A percentile compares a stretch with the other conserved stretches of the same genome.
phyloP scores from a whole-genome alignment of 2,888 invertebrate genomes.

The Dusona sp. region DNA sequence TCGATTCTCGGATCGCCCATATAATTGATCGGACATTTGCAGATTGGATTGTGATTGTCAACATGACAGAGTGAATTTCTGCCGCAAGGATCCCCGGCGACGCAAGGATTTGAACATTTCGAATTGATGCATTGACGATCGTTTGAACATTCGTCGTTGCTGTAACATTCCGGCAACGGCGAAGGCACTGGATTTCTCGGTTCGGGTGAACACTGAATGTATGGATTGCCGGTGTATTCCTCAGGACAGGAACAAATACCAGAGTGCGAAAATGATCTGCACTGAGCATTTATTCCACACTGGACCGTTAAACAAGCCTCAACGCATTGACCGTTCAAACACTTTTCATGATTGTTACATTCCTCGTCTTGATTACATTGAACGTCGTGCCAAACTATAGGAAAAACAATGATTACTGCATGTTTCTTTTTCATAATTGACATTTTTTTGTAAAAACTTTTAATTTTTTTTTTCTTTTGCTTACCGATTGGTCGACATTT shows the following conservation, averaged over 20 bases:
- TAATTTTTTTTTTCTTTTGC: conserved; percentile 27
- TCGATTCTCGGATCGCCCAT: conserved; percentile 90
- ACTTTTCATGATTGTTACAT: conserved; percentile 91
- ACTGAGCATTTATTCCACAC: conserved; percentile 94
- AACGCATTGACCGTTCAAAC: conserved; percentile 91
- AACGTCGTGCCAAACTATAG: conserved; percentile 63
- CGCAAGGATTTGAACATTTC: conserved; percentile 92
- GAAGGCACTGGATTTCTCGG: conserved; percentile 78
- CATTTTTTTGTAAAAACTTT: neutral
- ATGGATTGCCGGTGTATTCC: conserved; percentile 92
- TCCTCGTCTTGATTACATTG: conserved; percentile 91
- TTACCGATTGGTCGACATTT: conserved; percentile 88
- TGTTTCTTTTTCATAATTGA: neutral
- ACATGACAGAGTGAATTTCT: conserved; percentile 93
- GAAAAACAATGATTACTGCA: conserved; percentile 5
- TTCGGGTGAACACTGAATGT: conserved; percentile 89
- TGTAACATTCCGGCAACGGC: conserved; percentile 89
- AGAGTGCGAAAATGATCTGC: conserved; percentile 90
- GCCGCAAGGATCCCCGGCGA: conserved; percentile 89
- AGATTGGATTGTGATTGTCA: conserved; percentile 90
- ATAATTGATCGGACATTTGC: conserved; percentile 92
- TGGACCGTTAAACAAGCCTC: conserved; percentile 92
- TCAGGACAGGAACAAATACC: conserved; percentile 92
- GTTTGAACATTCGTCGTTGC: conserved; percentile 91
- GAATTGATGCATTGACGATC: conserved; percentile 92